Percentiles rank a stretch among this genome's conserved stretches.
phyloP scores from a whole-genome alignment of 2,797 vertebrate genomes.

The Synanceia verrucosa region DNA sequence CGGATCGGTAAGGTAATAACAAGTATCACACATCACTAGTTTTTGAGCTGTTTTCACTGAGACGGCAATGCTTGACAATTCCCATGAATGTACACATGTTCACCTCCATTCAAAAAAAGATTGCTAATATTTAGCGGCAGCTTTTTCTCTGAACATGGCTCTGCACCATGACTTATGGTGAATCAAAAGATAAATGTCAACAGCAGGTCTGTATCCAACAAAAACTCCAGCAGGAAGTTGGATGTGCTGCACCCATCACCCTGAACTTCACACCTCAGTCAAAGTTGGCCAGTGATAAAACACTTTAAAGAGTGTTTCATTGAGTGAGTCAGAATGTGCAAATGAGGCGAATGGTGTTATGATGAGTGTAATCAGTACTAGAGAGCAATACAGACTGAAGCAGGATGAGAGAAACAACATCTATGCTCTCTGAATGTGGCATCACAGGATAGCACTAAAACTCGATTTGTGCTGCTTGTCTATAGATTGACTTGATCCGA shows the following conservation, averaged over 20 bases:
- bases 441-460: slow-evolving; percentile 10
- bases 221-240: background rate
- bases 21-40: too few relatives aligned
- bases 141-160: too few relatives aligned
- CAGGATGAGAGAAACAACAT: slow-evolving; percentile 7
- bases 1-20: too few relatives aligned
- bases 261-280: background rate
- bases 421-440: slow-evolving; percentile 7
- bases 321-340: slow-evolving; percentile 48
- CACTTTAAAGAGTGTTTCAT: slow-evolving; percentile 38
- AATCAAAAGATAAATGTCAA: background rate
- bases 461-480: slow-evolving; percentile 33
- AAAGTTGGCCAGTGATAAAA: too few relatives aligned
- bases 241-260: background rate
- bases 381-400: slow-evolving; percentile 36
- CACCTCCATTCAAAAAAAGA: too few relatives aligned
- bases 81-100: too few relatives aligned
- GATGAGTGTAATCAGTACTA: slow-evolving; percentile 49
- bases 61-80: too few relatives aligned
- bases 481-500: slow-evolving; percentile 2
- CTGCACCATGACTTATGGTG: background rate
- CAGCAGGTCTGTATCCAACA: background rate
- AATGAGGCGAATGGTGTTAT: slow-evolving; percentile 38
- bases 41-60: too few relatives aligned
- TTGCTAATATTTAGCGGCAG: too few relatives aligned